Evolutionary conservation across 2,797 vertebrate species (phyloP).

Genomic region (Sciurus vulgaris): DNA sequence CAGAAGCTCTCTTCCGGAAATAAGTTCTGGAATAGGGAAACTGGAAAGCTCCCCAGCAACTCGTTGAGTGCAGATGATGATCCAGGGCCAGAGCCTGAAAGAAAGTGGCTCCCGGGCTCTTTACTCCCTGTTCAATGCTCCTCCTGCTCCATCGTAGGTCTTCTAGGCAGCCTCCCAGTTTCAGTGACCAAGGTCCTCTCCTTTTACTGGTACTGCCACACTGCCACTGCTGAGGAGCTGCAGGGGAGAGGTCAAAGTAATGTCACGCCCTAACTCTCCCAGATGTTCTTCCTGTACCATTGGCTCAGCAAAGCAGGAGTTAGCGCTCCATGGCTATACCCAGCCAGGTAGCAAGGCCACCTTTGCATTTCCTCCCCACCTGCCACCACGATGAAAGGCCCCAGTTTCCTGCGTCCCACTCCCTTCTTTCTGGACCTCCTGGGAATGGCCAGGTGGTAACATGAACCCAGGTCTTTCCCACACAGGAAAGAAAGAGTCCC

Average conservation of each 20-base stretch:
- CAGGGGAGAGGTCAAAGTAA: background rate
- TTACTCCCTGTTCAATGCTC: background rate
- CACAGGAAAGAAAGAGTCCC: constrained; percentile 6
- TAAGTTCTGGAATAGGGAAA: background rate
- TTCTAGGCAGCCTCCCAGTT: background rate
- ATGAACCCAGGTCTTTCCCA: constrained; percentile 32
- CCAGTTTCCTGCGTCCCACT: background rate
- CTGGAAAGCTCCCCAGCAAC: background rate
- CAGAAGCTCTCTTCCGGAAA: constrained; percentile 21
- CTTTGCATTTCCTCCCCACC: background rate
- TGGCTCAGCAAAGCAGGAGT: constrained; percentile 2
- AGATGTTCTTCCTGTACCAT: background rate
- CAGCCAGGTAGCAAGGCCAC: background rate
- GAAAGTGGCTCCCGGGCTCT: background rate
- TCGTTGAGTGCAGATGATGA: background rate
- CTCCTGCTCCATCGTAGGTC: background rate
- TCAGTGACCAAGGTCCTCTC: background rate
- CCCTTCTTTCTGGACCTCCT: constrained; percentile 26
- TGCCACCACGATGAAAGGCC: background rate
- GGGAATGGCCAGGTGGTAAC: constrained; percentile 26
- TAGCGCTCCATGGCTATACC: background rate
- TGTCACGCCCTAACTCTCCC: background rate
- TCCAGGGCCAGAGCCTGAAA: background rate
- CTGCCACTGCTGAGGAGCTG: background rate
- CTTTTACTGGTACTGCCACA: background rate